Conservation (phyloP, 1,140 invertebrate genomes). For the Leptinotarsa defecta region DNA sequence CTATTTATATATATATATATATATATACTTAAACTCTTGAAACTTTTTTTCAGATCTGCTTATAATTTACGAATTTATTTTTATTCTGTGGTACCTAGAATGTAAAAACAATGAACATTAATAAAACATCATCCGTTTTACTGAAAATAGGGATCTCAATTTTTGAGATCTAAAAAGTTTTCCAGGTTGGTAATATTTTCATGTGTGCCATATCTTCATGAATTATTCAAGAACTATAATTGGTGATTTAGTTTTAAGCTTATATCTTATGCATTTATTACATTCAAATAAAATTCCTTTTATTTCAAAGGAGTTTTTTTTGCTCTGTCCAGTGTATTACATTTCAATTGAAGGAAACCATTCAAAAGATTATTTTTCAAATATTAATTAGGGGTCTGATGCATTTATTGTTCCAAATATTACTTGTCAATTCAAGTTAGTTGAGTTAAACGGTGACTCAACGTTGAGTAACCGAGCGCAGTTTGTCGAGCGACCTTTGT, state of each 20-base stretch:
- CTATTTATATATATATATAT: background rate
- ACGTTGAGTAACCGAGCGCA: too few relatives aligned
- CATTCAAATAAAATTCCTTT: background rate
- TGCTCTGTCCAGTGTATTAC: too few relatives aligned
- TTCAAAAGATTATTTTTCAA: too few relatives aligned
- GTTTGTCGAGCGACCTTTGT: too few relatives aligned
- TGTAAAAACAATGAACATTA: background rate
- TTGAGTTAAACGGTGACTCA: too few relatives aligned
- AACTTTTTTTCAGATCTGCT: background rate
- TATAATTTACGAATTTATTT: background rate
- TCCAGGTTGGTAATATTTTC: background rate
- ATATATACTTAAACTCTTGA: background rate
- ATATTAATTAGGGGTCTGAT: too few relatives aligned
- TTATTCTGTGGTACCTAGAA: background rate
- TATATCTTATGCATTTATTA: background rate
- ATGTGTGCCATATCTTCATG: background rate
- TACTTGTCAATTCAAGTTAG: too few relatives aligned
- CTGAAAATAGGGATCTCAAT: background rate
- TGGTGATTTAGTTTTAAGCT: conserved; percentile 2
- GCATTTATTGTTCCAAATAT: too few relatives aligned
- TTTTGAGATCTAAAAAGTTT: background rate
- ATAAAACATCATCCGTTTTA: background rate
- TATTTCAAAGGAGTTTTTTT: too few relatives aligned
- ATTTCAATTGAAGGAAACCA: too few relatives aligned
- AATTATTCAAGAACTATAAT: background rate